Percentiles rank a stretch among this genome's conserved stretches.
Evolutionary conservation across 1,140 invertebrate genomes (phyloP).

Genomic region (Ericerus pela): DNA sequence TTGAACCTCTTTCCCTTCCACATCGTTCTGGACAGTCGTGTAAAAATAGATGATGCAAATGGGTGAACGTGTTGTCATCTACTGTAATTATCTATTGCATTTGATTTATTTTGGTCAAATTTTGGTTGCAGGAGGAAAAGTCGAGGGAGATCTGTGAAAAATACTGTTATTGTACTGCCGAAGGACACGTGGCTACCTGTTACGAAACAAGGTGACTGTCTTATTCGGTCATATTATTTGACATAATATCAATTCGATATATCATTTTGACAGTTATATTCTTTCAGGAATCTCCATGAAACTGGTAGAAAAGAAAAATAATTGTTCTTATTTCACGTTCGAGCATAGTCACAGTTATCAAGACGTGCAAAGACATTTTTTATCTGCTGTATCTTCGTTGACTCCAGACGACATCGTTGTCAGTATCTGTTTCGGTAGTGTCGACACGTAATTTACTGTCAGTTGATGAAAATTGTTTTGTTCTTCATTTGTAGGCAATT

Average conservation of each 20-base stretch:
- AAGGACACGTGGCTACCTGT: slow-evolving; percentile 51
- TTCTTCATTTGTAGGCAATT: slow-evolving; percentile 39
- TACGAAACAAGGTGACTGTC: slow-evolving; percentile 43
- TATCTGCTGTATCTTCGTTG: slow-evolving; percentile 59
- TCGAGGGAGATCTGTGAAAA: slow-evolving; percentile 34
- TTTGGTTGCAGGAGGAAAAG: slow-evolving; percentile 37
- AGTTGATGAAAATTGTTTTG: slow-evolving; percentile 1
- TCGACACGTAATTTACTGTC: neutral
- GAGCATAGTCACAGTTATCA: slow-evolving; percentile 66
- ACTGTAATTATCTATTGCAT: too few species aligned
- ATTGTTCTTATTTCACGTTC: slow-evolving; percentile 54
- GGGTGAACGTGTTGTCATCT: too few species aligned
- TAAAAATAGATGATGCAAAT: too few species aligned
- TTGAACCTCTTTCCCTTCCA: too few species aligned
- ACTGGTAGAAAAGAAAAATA: slow-evolving; percentile 36
- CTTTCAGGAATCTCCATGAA: slow-evolving; percentile 53
- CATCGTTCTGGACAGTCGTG: too few species aligned
- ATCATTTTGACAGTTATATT: slow-evolving; percentile 7
- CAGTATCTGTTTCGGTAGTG: slow-evolving; percentile 23
- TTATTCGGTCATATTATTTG: too few species aligned
- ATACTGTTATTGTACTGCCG: slow-evolving; percentile 47
- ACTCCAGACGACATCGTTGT: slow-evolving; percentile 69
- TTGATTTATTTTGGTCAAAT: neutral
- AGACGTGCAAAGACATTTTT: slow-evolving; percentile 45
- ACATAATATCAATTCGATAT: slow-evolving; percentile 12